Evolutionary conservation across 2,888 invertebrate species (phyloP), one percentile per base, ranked within the genome.

Genomic region (Netelia fuscicornis): DNA sequence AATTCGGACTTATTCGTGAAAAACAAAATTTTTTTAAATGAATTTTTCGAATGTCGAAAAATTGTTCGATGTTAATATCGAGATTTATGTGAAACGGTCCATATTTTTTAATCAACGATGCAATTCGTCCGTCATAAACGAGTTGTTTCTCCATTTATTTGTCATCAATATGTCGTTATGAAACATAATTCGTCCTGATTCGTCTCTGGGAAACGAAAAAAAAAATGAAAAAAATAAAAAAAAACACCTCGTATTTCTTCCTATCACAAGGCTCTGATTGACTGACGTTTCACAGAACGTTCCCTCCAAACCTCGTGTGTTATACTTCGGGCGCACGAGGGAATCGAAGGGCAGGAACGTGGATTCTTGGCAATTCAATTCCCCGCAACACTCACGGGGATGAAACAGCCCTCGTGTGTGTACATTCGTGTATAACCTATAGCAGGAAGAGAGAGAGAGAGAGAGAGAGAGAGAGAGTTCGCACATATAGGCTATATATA

Each of bases 201-300:
- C 9, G 52, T 8, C 13, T 23, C 52, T 23, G 44, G 42, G 10
- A 20, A 65, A 17, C 8, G n/a, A 65, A 30, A 44, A 8, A 44
- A 23, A n/a, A 23, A 42, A 42, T 3, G 30, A 30, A 70, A 70
- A 48, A 42, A 17, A 54, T 54, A 68, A 37, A 37, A 37, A 37
- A 37, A 37, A 37, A 37, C 37, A 30, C 52, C 72, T 77, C 67
- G 60, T 48, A 75, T 81, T 72, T 84, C 58, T 37, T 78, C 2
- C 60, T 30, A 76, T 68, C 81, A 67, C 76, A 48, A 64, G 54
- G 42, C 67, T 56, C 78, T 80, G 88, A 88, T 88, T 89, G 88
- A 85, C 77, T 86, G 84, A 87, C 86, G 72, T 79, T 86, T 87
- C 86, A 85, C 86, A 83, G 62, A 42, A 48, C 84, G 20, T 74